Evolutionary conservation across 2,888 invertebrate genomes (phyloP).

Genomic region (Noctuana brunneofusca): DNA sequence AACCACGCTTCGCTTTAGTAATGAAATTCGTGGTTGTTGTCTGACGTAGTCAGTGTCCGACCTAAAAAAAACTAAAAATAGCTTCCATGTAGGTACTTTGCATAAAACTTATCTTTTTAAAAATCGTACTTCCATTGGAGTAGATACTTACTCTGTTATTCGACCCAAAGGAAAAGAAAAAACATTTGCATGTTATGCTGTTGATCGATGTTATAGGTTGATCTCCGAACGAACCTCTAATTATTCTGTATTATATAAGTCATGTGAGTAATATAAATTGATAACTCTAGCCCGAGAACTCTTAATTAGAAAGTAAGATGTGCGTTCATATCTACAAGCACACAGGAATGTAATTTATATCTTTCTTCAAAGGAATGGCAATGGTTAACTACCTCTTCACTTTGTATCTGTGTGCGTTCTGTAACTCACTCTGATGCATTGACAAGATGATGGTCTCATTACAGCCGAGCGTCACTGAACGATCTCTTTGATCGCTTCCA

Average conservation of each 20-base stretch:
- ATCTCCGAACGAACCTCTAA: too few relatives aligned
- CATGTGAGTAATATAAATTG: too few relatives aligned
- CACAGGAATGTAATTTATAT: constrained; percentile 7
- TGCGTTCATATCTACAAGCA: neutral
- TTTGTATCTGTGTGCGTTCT: constrained; percentile 3
- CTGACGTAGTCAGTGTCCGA: constrained; percentile 1
- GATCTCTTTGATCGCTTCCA: constrained; percentile 25
- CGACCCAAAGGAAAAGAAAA: too few relatives aligned
- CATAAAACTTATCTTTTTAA: neutral
- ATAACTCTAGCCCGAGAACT: neutral
- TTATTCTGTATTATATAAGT: too few relatives aligned
- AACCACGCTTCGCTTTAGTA: constrained; percentile 15
- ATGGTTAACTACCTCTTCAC: neutral
- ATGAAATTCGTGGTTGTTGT: constrained; percentile 19
- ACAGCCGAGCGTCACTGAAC: constrained; percentile 27
- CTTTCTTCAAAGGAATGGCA: constrained; percentile 12
- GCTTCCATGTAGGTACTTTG: neutral
- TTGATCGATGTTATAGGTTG: too few relatives aligned
- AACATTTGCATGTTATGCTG: too few relatives aligned
- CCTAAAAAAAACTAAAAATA: neutral
- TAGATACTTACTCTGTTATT: too few relatives aligned
- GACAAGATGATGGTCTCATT: constrained; percentile 27
- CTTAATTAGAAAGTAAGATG: neutral
- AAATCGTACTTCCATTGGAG: too few relatives aligned
- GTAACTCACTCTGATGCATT: constrained; percentile 13